Evolutionary conservation across 37 sponge, comb jelly and placozoan genomes (phyloP).

Genomic region (Crambe crambe): DNA sequence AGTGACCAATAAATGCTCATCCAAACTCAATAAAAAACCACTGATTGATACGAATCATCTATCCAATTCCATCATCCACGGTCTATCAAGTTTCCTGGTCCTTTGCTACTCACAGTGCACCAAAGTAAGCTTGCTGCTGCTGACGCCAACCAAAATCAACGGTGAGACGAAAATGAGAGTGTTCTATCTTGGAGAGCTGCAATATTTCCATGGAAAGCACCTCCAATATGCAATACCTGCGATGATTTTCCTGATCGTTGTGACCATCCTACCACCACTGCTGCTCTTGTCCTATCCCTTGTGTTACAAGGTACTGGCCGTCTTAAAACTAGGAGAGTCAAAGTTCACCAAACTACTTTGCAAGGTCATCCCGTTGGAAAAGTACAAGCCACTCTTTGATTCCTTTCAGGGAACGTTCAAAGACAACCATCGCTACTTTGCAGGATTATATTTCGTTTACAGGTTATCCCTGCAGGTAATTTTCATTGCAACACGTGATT

Average conservation of each 20-base stretch:
- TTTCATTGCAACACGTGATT: background rate
- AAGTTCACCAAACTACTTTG: background rate
- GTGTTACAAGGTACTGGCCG: slow-evolving; percentile 5
- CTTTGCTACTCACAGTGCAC: slow-evolving; percentile 25
- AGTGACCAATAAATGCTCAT: background rate
- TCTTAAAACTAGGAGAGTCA: slow-evolving; percentile 1
- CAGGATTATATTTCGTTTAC: slow-evolving; percentile 34
- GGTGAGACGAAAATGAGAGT: background rate
- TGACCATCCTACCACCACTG: slow-evolving; percentile 9
- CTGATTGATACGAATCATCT: background rate
- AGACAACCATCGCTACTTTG: slow-evolving; percentile 22
- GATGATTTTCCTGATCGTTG: background rate
- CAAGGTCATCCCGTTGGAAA: slow-evolving; percentile 6
- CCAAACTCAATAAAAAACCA: background rate
- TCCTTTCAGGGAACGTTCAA: slow-evolving; percentile 37
- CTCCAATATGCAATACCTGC: slow-evolving; percentile 19
- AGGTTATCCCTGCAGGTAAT: background rate
- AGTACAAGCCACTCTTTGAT: slow-evolving; percentile 18
- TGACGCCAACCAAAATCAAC: background rate
- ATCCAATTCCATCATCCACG: slow-evolving; percentile 13
- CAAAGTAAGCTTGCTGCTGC: background rate
- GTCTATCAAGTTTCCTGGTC: slow-evolving; percentile 14
- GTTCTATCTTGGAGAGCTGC: background rate
- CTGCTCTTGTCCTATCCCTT: slow-evolving; percentile 32
- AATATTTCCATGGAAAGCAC: slow-evolving; percentile 9